phyloP scores from a whole-genome alignment of 2,113 vertebrate species.

The Rhinopomastus cyanomelas region DNA sequence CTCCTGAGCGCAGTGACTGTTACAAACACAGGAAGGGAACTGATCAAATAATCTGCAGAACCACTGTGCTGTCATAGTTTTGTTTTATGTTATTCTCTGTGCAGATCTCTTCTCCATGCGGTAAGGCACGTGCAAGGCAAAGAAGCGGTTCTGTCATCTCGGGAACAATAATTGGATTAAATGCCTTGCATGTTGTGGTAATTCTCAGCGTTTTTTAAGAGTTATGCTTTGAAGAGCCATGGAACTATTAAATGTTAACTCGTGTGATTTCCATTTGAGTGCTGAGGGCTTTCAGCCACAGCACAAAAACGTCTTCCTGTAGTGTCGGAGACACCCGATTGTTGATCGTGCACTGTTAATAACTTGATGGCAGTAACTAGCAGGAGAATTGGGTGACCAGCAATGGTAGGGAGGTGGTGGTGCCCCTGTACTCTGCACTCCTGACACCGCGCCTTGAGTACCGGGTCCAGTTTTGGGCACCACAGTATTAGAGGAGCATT shows the following conservation, averaged over 20 bases:
- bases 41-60: conserved; percentile 54
- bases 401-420: no score
- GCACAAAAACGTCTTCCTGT: not conserved
- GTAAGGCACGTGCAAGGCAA: not conserved
- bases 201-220: not conserved
- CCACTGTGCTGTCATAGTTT: not conserved
- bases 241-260: not conserved
- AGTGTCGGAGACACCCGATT: not conserved
- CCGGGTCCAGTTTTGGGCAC: no score
- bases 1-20: conserved; percentile 29
- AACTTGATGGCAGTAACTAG: not conserved
- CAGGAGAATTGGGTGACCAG: no score
- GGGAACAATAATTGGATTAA: conserved; percentile 33
- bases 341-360: not conserved
- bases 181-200: not conserved
- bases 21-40: conserved; percentile 29
- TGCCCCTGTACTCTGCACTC: no score
- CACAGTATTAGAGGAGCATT: no score
- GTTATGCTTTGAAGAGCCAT: not conserved
- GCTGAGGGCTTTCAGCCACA: not conserved
- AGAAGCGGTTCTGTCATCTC: not conserved
- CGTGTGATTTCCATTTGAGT: not conserved
- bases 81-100: conserved; percentile 31
- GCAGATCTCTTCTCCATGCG: not conserved
- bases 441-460: no score